These are phyloP conservation scores for Chrysolina americana DNA, from an alignment of 2,888 invertebrate species.

Conservation along the genomic window DNA sequence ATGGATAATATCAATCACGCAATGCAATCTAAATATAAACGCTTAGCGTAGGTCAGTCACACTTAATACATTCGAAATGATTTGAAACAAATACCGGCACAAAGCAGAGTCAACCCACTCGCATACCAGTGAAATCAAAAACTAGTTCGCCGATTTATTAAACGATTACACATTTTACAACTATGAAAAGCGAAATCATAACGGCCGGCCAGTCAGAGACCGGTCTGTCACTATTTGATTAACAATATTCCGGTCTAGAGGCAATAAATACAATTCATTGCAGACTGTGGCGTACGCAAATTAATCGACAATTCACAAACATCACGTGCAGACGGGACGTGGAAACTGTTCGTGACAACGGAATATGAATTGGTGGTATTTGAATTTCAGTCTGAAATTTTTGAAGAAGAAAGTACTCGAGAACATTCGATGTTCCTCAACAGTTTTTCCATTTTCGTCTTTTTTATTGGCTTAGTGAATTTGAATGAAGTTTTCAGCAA, in stretches of 20 bases:
- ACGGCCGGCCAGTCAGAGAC: neutral
- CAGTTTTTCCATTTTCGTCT: too few species aligned
- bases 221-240: constrained; percentile 16
- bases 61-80: neutral
- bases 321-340: constrained; percentile 15
- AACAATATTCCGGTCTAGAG: constrained; percentile 6
- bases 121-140: constrained; percentile 7
- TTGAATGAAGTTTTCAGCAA: too few species aligned
- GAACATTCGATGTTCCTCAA: too few species aligned
- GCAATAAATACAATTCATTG: constrained; percentile 20
- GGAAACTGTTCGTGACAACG: constrained; percentile 20
- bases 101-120: constrained; percentile 2
- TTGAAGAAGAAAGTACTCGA: neutral
- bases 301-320: constrained; percentile 22
- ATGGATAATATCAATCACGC: constrained; percentile 2
- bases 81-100: neutral
- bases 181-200: constrained; percentile 23
- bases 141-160: constrained; percentile 7
- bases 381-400: constrained; percentile 6
- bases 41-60: constrained; percentile 3
- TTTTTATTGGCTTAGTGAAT: too few species aligned
- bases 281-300: constrained; percentile 12
- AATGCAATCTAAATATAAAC: neutral
- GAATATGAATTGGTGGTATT: constrained; percentile 5
- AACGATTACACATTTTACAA: constrained; percentile 11